Conservation (phyloP, 2,797 vertebrate species). For the Sebastolobus altivelis region DNA sequence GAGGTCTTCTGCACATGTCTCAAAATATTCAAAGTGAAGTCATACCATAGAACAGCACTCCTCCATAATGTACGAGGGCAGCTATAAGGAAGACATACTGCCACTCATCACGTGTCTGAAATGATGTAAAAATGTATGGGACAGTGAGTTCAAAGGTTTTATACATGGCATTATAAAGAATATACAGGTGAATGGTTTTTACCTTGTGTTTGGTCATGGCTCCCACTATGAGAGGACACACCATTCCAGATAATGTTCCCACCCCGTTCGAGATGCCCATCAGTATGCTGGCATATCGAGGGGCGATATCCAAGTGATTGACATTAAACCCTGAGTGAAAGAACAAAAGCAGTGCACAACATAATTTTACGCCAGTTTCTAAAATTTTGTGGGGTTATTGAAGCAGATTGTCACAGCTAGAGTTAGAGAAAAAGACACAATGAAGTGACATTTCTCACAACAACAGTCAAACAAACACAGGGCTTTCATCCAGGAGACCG, state of each 20-base stretch:
- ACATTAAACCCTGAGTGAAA: constrained; percentile 93
- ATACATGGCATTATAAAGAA: not conserved
- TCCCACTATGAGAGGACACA: constrained; percentile 97
- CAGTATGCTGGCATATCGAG: constrained; percentile 97
- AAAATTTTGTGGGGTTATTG: not conserved
- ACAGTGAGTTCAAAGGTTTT: not conserved
- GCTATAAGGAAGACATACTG: constrained; percentile 98
- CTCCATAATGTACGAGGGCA: constrained; percentile 95
- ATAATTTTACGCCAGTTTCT: not conserved
- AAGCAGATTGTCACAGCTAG: not conserved
- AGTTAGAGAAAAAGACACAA: not conserved
- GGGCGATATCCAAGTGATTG: constrained; percentile 97
- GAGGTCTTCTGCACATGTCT: not conserved
- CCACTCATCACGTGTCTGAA: constrained; percentile 96
- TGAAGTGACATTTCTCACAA: not conserved
- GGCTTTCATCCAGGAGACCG: too few relatives aligned
- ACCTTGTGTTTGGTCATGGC: constrained; percentile 99
- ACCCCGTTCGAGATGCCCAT: constrained; percentile 99
- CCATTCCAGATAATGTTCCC: constrained; percentile 98
- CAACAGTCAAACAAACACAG: not conserved
- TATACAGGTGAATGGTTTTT: constrained; percentile 12
- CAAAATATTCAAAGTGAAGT: constrained; percentile 1
- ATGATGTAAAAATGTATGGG: not conserved
- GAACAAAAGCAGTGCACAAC: constrained; percentile 31
- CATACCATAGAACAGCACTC: constrained; percentile 95